phyloP scores from a whole-genome alignment of 2,888 invertebrate genomes.

The Tolmerus cingulatus region DNA sequence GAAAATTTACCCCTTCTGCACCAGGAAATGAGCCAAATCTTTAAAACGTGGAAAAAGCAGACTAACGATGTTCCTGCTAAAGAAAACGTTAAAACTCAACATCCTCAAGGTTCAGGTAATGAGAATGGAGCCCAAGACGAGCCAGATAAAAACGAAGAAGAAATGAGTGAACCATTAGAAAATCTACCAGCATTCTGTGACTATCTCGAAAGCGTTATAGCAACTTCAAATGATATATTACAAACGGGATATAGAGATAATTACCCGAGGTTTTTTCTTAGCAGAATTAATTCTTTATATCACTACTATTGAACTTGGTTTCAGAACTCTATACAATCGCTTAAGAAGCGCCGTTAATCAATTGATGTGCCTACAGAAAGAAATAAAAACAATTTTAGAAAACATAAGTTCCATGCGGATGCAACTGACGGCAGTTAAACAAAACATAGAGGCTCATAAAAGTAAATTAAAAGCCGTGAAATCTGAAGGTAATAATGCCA shows the following conservation, averaged over 20 bases:
- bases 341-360: conserved; percentile 52
- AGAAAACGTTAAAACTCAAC: background rate
- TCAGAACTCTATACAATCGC: conserved; percentile 34
- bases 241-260: conserved; percentile 32
- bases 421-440: conserved; percentile 46
- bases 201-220: conserved; percentile 40
- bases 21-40: background rate
- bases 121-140: background rate
- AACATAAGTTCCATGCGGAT: conserved; percentile 43
- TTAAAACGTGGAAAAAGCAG: background rate
- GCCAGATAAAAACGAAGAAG: background rate
- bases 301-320: background rate
- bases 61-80: background rate
- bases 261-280: conserved; percentile 12
- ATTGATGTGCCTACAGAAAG: conserved; percentile 55
- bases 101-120: background rate
- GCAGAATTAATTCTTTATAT: background rate
- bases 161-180: conserved; percentile 8
- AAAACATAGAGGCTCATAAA: conserved; percentile 43
- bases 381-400: conserved; percentile 55
- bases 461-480: conserved; percentile 32
- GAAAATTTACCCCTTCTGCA: background rate
- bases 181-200: conserved; percentile 43
- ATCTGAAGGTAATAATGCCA: conserved; percentile 33
- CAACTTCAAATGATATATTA: conserved; percentile 32